Evolutionary conservation across 2,797 vertebrate species (phyloP).

Genomic region (Hirundo rustica): DNA sequence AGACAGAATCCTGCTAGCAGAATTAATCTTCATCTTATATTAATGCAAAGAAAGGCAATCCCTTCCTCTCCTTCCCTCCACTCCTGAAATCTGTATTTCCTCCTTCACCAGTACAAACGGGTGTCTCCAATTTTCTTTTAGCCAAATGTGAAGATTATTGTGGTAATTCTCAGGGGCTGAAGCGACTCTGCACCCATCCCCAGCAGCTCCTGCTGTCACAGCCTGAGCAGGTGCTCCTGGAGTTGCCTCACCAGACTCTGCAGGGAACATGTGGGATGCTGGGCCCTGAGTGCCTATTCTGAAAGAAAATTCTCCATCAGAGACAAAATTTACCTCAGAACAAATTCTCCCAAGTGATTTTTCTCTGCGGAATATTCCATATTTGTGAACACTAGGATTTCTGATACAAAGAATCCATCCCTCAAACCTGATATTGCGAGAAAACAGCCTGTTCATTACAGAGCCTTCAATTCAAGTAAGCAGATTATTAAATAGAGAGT

Average conservation of each 20-base stretch:
- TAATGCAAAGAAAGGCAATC: conserved; percentile 48
- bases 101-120: not conserved
- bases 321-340: not conserved
- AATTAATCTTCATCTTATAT: conserved; percentile 56
- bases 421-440: not conserved
- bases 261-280: not conserved
- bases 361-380: not conserved
- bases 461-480: not conserved
- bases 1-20: conserved; percentile 10
- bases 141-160: not conserved
- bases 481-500: not conserved
- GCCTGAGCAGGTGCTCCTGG: not conserved
- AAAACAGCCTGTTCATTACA: not conserved
- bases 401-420: not conserved
- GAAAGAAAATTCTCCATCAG: not conserved
- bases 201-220: not conserved
- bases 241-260: not conserved
- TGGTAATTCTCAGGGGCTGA: not conserved
- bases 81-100: not conserved
- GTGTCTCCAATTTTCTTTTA: not conserved
- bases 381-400: not conserved
- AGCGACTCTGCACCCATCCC: not conserved
- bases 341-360: not conserved
- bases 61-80: not conserved
- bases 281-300: not conserved